Conservation (phyloP, 2,888 invertebrate genomes). For the Tillus elongatus region DNA sequence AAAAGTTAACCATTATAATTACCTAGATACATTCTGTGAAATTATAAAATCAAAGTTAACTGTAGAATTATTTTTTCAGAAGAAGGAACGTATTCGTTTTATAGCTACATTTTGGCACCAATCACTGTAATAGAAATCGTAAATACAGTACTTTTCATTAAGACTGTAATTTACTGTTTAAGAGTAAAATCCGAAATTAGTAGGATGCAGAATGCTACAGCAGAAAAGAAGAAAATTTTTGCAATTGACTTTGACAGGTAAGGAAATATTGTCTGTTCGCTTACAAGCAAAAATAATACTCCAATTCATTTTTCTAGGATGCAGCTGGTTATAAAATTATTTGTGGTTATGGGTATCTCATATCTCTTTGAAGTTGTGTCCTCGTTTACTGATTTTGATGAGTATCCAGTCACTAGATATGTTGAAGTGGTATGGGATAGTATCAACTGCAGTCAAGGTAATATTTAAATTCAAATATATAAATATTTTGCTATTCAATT, state of each 20-base stretch:
- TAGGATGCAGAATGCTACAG: constrained; percentile 55
- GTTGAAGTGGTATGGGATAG: constrained; percentile 48
- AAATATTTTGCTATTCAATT: no score
- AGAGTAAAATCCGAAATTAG: constrained; percentile 67
- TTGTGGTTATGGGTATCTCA: constrained; percentile 70
- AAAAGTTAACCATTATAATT: no score
- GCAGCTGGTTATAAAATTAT: constrained; percentile 61
- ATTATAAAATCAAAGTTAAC: neutral
- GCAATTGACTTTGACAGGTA: neutral
- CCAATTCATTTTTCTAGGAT: no score
- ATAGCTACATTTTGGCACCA: constrained; percentile 40
- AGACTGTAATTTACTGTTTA: constrained; percentile 61
- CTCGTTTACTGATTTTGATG: constrained; percentile 46
- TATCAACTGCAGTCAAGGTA: constrained; percentile 61
- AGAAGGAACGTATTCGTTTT: constrained; percentile 25
- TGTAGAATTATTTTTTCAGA: constrained; percentile 19
- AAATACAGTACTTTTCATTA: constrained; percentile 59
- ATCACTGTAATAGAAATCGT: constrained; percentile 53
- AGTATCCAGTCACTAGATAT: constrained; percentile 41
- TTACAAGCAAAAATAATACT: no score
- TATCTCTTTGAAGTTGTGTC: constrained; percentile 62
- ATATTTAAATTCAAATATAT: no score
- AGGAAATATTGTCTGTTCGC: neutral
- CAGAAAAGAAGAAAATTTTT: constrained; percentile 32
- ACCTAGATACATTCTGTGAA: no score